These are phyloP conservation scores for Hydrocynus forskahlii DNA, from an alignment of 2,797 vertebrate genomes.

Conservation along the genomic window DNA sequence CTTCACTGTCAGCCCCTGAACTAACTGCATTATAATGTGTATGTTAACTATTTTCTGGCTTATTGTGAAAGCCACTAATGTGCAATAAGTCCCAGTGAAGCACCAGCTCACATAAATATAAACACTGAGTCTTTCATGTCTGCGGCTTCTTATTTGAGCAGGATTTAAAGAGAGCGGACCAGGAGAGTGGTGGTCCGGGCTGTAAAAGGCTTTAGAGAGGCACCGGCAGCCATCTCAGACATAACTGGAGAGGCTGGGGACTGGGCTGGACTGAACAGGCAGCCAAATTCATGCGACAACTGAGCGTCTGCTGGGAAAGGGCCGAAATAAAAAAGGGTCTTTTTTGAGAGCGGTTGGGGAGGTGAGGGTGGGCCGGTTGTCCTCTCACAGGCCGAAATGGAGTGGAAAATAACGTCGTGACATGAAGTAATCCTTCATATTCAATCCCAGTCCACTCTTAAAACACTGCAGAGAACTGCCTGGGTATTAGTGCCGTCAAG, in stretches of 20 bases:
- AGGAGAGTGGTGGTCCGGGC: no score
- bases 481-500: slow-evolving; percentile 53
- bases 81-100: no score
- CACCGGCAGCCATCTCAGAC: background rate
- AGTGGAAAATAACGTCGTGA: slow-evolving; percentile 56
- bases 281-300: slow-evolving; percentile 22
- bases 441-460: slow-evolving; percentile 52
- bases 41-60: no score
- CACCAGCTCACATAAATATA: no score
- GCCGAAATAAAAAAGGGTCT: background rate
- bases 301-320: slow-evolving; percentile 10
- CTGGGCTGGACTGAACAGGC: slow-evolving; percentile 20
- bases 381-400: slow-evolving; percentile 52
- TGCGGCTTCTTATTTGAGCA: no score
- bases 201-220: background rate
- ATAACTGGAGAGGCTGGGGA: background rate
- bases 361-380: slow-evolving; percentile 26
- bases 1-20: no score
- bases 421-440: slow-evolving; percentile 56
- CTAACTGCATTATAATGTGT: no score
- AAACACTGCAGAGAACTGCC: slow-evolving; percentile 49
- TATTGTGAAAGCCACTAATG: no score
- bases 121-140: no score
- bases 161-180: no score
- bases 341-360: background rate